Base-by-base conservation (phyloP, 2,113 vertebrate species). In the Mixornis gularis region DNA sequence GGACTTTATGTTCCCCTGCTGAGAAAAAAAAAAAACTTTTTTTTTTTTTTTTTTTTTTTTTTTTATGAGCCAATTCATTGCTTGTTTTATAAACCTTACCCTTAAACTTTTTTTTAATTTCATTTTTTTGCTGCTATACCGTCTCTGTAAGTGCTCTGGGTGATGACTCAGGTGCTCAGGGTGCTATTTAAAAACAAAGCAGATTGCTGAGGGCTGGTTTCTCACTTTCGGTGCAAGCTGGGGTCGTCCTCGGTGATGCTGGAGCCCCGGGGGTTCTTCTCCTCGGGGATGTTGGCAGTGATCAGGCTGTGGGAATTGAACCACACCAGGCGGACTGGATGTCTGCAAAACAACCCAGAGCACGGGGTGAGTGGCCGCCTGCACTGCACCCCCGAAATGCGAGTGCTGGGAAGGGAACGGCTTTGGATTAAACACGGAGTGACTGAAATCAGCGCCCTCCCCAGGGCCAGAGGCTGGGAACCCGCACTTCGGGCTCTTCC, bases 241-340 rank as follows among this genome's bases (percentile, higher is more conserved):
- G 99, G 98, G 97, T 98, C 98, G 16, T 99, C 98, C 8, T 98
- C 98, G 8, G 88, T 97, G 96, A 98, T 98, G 97, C 98, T 98
- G 18, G 98, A 95, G 0, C 98, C 98, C 2, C 98, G 97, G 7
- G 99, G 98, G 7, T 66, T 97, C 90, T 98, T 98, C 90, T 99
- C 99, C 22, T 98, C 97, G 0, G 99, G 99, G 96, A 99, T 91
- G 91, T 99, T 98, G 82, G 98, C 99, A 0, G 99, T 99, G 92
- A 99, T 97, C 86, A 99, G 97, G 55, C 98, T 98, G 93, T 98
- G 98, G 68, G 93, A 97, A 92, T 97, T 97, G 93, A 99, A 99
- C 79, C 96, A 96, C 8, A 99, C 15, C 30, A 98, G 98, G 10
- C 99, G 98, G 3, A 99, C 99, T 0, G 99, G 99, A 91, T 99